Evolutionary conservation across 2,888 invertebrate species (phyloP).

Genomic region (Eupithecia exiguata): DNA sequence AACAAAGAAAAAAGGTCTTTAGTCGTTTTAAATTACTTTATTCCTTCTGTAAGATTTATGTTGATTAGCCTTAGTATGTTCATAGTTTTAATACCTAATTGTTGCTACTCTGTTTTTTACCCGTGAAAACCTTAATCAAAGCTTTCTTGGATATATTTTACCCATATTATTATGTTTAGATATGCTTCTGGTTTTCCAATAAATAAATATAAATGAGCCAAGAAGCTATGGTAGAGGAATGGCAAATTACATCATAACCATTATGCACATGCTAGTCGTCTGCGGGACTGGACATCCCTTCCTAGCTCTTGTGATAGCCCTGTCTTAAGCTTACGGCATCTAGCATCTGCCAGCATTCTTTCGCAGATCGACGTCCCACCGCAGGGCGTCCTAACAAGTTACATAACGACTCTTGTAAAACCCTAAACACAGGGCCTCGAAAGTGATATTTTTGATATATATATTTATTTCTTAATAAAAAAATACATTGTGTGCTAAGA

Average conservation of each 20-base stretch:
- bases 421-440: background rate
- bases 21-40: constrained; percentile 12
- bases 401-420: background rate
- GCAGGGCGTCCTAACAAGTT: background rate
- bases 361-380: too few relatives aligned
- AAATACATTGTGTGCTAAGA: background rate
- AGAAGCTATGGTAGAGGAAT: background rate
- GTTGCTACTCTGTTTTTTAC: too few relatives aligned
- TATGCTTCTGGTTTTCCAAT: too few relatives aligned
- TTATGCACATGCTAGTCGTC: background rate
- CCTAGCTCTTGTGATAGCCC: background rate
- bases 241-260: background rate
- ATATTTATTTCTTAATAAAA: too few relatives aligned
- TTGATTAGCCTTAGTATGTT: too few relatives aligned
- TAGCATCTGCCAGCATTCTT: background rate
- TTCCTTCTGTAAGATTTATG: too few relatives aligned
- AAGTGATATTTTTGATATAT: background rate
- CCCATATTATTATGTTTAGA: too few relatives aligned
- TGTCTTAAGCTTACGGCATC: background rate
- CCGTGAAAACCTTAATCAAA: too few relatives aligned
- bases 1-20: constrained; percentile 51
- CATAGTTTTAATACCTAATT: too few relatives aligned
- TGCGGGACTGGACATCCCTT: background rate
- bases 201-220: too few relatives aligned
- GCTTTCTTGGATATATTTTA: too few relatives aligned